These are phyloP conservation scores for Gryllus bimaculatus DNA, from an alignment of 1,140 invertebrate species.

Conservation along the genomic window DNA sequence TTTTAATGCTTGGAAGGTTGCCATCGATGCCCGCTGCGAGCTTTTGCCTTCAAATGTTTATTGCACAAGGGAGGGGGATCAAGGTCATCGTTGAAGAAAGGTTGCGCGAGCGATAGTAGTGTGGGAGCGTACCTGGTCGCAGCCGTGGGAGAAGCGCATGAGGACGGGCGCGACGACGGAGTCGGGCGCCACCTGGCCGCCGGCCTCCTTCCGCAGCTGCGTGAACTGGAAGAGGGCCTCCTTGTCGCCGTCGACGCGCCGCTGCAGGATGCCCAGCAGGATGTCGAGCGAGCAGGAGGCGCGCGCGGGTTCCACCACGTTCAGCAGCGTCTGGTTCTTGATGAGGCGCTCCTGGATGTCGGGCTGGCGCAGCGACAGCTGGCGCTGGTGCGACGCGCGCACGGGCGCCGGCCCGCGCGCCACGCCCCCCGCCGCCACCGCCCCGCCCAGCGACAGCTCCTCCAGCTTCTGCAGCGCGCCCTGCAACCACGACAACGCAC, in stretches of 20 bases:
- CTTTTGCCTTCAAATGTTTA: no score
- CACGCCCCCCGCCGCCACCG: constrained; percentile 33
- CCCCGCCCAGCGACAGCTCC: constrained; percentile 51
- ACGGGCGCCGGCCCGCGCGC: constrained; percentile 70
- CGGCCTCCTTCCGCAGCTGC: constrained; percentile 58
- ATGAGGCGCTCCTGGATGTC: constrained; percentile 79
- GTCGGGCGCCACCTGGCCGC: constrained; percentile 44
- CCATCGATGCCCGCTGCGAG: no score
- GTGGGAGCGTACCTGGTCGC: constrained; percentile 45
- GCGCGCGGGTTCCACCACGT: constrained; percentile 63
- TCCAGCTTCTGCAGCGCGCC: constrained; percentile 78
- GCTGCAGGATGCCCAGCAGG: constrained; percentile 46
- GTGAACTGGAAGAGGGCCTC: constrained; percentile 60
- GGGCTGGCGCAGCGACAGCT: constrained; percentile 67
- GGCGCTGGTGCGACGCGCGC: constrained; percentile 77
- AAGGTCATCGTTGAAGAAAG: no score
- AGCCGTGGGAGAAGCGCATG: constrained; percentile 75
- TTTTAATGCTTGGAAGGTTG: no score
- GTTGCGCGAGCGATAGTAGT: no score
- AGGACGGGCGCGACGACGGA: constrained; percentile 63
- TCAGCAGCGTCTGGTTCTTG: constrained; percentile 82
- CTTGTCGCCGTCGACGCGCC: constrained; percentile 59
- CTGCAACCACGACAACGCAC: constrained; percentile 8
- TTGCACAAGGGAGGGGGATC: no score
- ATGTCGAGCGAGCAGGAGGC: constrained; percentile 45